Evolutionary conservation across 1,140 invertebrate species (phyloP).

Genomic region (Cyclargus thomasi): DNA sequence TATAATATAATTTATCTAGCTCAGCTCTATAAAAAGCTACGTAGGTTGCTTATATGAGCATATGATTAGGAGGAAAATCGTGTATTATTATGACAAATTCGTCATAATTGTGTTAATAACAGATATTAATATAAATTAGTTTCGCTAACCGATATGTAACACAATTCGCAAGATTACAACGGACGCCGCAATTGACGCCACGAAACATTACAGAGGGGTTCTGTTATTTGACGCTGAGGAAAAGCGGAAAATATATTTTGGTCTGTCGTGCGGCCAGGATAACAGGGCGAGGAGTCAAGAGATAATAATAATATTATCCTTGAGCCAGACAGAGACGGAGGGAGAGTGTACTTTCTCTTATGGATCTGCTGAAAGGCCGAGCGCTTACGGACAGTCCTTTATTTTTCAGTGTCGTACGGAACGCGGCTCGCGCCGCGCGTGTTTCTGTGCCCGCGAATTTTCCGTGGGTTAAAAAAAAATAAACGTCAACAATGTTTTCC

Average conservation of each 20-base stretch:
- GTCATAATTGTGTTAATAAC: too few species aligned
- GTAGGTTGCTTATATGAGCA: too few species aligned
- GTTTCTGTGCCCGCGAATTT: conserved; percentile 35
- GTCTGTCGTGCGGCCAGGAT: conserved; percentile 49
- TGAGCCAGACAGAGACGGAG: conserved; percentile 36
- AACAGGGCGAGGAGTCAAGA: conserved; percentile 36
- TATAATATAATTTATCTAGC: too few species aligned
- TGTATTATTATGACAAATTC: too few species aligned
- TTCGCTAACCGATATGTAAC: neutral
- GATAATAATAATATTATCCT: conserved; percentile 11
- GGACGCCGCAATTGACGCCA: neutral
- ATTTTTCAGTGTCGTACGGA: conserved; percentile 43
- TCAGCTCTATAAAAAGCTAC: too few species aligned
- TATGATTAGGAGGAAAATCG: too few species aligned
- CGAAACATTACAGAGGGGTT: neutral
- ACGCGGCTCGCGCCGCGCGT: conserved; percentile 24
- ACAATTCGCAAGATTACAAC: neutral
- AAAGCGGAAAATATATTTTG: conserved; percentile 34
- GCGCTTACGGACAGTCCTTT: conserved; percentile 35
- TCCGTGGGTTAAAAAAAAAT: conserved; percentile 23
- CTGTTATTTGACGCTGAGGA: neutral
- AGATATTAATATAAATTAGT: too few species aligned
- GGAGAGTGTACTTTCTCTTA: conserved; percentile 60
- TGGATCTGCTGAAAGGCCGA: conserved; percentile 61
- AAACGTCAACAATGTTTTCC: conserved; percentile 17